A percentile compares a stretch with the other conserved stretches of the same genome.
phyloP scores from a whole-genome alignment of 2,113 vertebrate genomes.

The cat (Felis catus) region DNA sequence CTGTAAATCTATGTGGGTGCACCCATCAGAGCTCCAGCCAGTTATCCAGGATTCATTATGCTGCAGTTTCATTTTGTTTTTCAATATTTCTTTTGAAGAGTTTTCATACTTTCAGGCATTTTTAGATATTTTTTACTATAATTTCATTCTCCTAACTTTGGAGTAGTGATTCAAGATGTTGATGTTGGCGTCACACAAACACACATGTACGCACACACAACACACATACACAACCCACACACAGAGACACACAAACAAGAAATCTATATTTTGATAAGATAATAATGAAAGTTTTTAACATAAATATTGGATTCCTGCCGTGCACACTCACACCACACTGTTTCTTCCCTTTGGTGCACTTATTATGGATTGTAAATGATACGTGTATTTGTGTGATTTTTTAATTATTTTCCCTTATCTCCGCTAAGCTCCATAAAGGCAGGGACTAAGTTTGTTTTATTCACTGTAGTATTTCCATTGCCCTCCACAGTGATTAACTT shows the following conservation, averaged over 20 bases:
- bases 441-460: background rate
- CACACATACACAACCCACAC: background rate
- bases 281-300: background rate
- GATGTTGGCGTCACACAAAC: background rate
- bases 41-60: background rate
- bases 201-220: accelerated
- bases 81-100: conserved; percentile 6
- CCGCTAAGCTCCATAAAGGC: background rate
- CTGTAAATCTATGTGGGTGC: background rate
- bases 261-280: background rate
- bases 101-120: background rate
- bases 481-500: background rate
- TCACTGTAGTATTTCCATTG: background rate
- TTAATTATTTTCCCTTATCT: background rate
- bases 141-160: background rate
- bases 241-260: background rate
- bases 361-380: background rate
- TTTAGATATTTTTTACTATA: background rate
- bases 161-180: background rate
- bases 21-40: background rate
- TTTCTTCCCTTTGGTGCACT: background rate
- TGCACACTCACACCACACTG: accelerated
- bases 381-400: background rate
- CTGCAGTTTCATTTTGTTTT: background rate
- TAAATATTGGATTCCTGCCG: background rate